Base-by-base conservation (phyloP, 2,888 invertebrate genomes). In the Mellilla xanthometata region DNA sequence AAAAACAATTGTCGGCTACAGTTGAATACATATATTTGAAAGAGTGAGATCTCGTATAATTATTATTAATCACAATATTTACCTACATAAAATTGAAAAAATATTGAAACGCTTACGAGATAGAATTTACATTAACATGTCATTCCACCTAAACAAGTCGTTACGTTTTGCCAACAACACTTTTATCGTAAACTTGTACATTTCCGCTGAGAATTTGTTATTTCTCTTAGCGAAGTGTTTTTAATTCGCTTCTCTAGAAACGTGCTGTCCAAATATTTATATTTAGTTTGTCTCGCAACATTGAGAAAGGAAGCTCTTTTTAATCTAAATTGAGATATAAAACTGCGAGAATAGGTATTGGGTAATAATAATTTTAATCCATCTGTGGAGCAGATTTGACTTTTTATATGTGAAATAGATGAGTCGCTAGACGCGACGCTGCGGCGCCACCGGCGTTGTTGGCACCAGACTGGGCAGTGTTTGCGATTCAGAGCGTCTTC, bases 401-500 rank as follows among this genome's bases (percentile, higher is more conserved):
- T 73, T 23, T 78, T 73, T 66, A 67, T 65, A 69, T 59, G 63
- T 75, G 78, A 81, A 79, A 74, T 78, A 79, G 77, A 72, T 54
- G 46, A 63, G 68, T 66, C 71, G 77, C 71, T 60, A 50, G 76
- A 63, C 57, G 64, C 68, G 72, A 62, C 72, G 76, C 68, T 71
- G 71, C 67, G 77, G 79, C 84, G 83, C 83, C 81, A 77, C 79
- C 58, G 68, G 67, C 68, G 58, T 46, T 68, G 72, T 82, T 88
- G 87, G 88, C 87, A 85, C 82, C 68, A 72, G 72, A 72, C 67
- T 71, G 70, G 61, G 58, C 62, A 60, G 60, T 77, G 73, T 81
- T 81, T 86, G 87, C 44, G 43, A 84, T 84, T 80, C 80, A 72
- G 78, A 73, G 76, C 76, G 73, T 85, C 85, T 85, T 80, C 81